phyloP scores from a whole-genome alignment of 1,140 invertebrate genomes.

The Coelopa frigida region DNA sequence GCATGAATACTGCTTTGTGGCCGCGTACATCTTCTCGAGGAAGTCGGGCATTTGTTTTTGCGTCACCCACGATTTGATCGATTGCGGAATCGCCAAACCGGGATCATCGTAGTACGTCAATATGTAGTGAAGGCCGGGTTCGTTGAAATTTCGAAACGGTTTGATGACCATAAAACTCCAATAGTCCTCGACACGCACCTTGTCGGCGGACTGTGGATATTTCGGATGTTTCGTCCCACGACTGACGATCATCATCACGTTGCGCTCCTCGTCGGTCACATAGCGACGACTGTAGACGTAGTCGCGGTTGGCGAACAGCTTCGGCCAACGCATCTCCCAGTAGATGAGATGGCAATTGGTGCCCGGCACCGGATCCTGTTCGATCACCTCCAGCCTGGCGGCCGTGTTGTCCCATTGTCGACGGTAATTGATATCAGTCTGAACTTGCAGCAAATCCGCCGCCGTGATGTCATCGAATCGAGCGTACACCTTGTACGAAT shows the following conservation, averaged over 20 bases:
- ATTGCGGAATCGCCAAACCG: slow-evolving; percentile 60
- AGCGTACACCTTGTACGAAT: slow-evolving; percentile 80
- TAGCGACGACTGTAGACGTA: slow-evolving; percentile 77
- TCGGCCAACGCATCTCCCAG: slow-evolving; percentile 85
- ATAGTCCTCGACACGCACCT: slow-evolving; percentile 63
- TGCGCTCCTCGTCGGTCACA: slow-evolving; percentile 49
- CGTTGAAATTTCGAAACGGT: slow-evolving; percentile 46
- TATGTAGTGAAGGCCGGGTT: slow-evolving; percentile 61
- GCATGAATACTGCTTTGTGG: slow-evolving; percentile 38
- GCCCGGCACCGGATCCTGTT: slow-evolving; percentile 52
- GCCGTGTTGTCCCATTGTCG: slow-evolving; percentile 76
- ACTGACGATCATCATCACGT: slow-evolving; percentile 48
- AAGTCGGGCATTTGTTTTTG: slow-evolving; percentile 46
- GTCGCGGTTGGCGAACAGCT: slow-evolving; percentile 76
- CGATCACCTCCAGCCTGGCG: slow-evolving; percentile 58
- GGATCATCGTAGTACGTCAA: slow-evolving; percentile 85
- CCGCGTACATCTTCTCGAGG: slow-evolving; percentile 40
- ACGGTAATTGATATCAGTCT: slow-evolving; percentile 71
- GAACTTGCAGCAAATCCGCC: slow-evolving; percentile 71
- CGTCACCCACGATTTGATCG: slow-evolving; percentile 61
- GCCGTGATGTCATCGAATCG: slow-evolving; percentile 69
- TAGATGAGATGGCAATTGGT: slow-evolving; percentile 69
- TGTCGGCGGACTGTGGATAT: slow-evolving; percentile 37
- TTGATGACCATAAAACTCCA: slow-evolving; percentile 83
- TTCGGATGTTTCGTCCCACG: slow-evolving; percentile 42